These are phyloP conservation scores for Porites divaricata DNA, from an alignment of 92 coral and sea anemone species.

Conservation along the genomic window DNA sequence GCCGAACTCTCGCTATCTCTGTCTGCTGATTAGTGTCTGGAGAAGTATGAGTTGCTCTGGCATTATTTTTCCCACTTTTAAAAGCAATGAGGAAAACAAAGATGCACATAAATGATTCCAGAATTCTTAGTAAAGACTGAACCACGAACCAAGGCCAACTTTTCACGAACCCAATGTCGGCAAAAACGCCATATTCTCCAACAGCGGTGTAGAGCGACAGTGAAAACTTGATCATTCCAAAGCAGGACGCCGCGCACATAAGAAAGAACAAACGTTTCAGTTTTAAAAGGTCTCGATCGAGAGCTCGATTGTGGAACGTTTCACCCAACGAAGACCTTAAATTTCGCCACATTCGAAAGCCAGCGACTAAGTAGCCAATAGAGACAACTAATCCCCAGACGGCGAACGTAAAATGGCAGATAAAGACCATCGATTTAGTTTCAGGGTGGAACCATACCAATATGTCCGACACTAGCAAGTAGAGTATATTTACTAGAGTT, in stretches of 20 bases:
- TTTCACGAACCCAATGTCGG: conserved; percentile 36
- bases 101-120: conserved; percentile 16
- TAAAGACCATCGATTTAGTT: conserved; percentile 54
- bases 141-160: conserved; percentile 49
- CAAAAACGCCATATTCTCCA: conserved; percentile 41
- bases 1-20: background rate
- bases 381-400: conserved; percentile 77
- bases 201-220: conserved; percentile 67
- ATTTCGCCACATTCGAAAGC: conserved; percentile 67
- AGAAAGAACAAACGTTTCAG: conserved; percentile 57
- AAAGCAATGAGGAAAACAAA: conserved; percentile 17
- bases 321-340: conserved; percentile 54
- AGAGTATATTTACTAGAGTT: conserved; percentile 59
- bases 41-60: background rate
- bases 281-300: conserved; percentile 47
- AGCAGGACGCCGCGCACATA: conserved; percentile 57
- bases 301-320: conserved; percentile 16
- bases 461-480: conserved; percentile 65
- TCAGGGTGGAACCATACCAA: conserved; percentile 61
- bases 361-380: conserved; percentile 65
- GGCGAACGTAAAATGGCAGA: conserved; percentile 74
- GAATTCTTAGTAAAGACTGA: conserved; percentile 21
- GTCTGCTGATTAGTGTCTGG: background rate
- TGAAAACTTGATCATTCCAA: conserved; percentile 62
- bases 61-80: background rate